A percentile compares a stretch with the other conserved stretches of the same genome.
phyloP scores from a whole-genome alignment of 2,797 vertebrate species.

The Acipenser ruthenus region DNA sequence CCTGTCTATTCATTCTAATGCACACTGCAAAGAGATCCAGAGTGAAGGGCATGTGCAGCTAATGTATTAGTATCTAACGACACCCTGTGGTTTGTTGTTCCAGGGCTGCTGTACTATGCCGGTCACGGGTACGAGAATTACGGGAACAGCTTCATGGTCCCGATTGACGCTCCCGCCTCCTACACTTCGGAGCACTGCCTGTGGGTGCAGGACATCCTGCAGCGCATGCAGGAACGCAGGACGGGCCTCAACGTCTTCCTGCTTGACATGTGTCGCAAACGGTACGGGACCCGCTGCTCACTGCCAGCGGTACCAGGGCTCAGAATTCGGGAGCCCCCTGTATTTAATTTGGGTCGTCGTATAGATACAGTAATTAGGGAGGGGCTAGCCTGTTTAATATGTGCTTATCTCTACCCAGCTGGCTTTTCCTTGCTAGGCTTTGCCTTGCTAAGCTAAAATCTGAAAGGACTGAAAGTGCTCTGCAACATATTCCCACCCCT shows the following conservation, averaged over 20 bases:
- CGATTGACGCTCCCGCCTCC: slow-evolving; percentile 65
- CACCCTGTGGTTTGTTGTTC: background rate
- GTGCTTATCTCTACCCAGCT: too few species aligned
- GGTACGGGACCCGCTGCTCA: slow-evolving; percentile 37
- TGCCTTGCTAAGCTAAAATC: too few species aligned
- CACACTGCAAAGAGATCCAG: too few species aligned
- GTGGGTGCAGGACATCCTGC: slow-evolving; percentile 72
- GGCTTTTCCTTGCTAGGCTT: too few species aligned
- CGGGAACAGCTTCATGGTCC: slow-evolving; percentile 85
- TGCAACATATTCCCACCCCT: too few species aligned
- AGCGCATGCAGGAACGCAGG: slow-evolving; percentile 69
- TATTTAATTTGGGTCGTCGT: too few species aligned
- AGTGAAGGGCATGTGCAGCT: too few species aligned
- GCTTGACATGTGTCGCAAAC: slow-evolving; percentile 83
- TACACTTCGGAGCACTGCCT: slow-evolving; percentile 72
- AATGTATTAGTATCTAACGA: background rate
- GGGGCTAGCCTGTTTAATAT: background rate
- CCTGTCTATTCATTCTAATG: too few species aligned
- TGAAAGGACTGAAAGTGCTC: background rate
- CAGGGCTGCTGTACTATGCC: slow-evolving; percentile 80
- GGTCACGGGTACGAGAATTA: slow-evolving; percentile 81
- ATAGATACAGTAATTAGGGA: background rate
- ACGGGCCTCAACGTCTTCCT: slow-evolving; percentile 78
- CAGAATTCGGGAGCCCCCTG: background rate
- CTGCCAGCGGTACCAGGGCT: too few species aligned